Percentiles rank a stretch among this genome's conserved stretches.
Evolutionary conservation across 2,113 vertebrate genomes (phyloP).

Genomic region (human (Homo sapiens)): DNA sequence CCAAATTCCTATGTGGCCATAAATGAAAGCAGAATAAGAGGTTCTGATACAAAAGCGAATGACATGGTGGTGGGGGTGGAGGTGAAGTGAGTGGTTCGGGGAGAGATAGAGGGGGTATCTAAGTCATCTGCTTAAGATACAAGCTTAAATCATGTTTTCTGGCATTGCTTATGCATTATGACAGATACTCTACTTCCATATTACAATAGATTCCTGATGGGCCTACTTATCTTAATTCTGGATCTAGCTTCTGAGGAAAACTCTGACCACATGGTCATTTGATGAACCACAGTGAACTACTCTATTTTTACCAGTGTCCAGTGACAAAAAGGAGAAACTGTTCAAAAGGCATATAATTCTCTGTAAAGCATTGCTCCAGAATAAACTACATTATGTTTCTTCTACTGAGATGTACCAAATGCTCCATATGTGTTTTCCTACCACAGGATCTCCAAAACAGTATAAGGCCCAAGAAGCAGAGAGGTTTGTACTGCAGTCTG

Average conservation of each 20-base stretch:
- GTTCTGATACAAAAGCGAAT: neutral
- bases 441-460: neutral
- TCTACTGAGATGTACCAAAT: neutral
- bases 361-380: neutral
- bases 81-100: neutral
- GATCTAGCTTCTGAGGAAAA: neutral
- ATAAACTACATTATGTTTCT: neutral
- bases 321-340: neutral
- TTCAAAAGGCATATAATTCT: neutral
- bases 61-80: fast-evolving
- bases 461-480: neutral
- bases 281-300: neutral
- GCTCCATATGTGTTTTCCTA: neutral
- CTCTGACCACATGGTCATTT: neutral
- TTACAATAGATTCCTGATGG: neutral
- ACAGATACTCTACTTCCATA: neutral
- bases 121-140: neutral
- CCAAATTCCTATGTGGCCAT: neutral
- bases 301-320: neutral
- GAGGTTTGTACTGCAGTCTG: neutral
- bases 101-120: neutral
- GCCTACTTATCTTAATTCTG: neutral
- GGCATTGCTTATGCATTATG: neutral
- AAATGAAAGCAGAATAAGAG: neutral
- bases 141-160: neutral